Percentiles rank a stretch among this genome's conserved stretches.
These are phyloP conservation scores for Moxostoma hubbsi DNA, from an alignment of 2,797 vertebrate genomes.

Conservation along the genomic window DNA sequence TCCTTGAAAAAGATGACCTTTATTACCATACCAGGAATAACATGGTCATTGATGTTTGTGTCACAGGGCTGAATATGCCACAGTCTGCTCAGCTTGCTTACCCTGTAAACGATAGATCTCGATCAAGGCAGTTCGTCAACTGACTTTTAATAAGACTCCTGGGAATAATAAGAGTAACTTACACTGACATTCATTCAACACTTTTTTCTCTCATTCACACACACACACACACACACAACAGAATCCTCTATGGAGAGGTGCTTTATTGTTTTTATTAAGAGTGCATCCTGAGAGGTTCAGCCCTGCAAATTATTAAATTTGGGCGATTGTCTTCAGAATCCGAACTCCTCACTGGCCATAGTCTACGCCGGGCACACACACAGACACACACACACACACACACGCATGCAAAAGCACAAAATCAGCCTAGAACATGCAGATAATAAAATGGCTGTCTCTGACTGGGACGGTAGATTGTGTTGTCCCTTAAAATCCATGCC, in stretches of 20 bases:
- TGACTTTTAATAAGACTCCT: slow-evolving; percentile 37
- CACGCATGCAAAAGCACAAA: slow-evolving; percentile 32
- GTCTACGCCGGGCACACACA: slow-evolving; percentile 1
- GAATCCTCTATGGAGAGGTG: neutral
- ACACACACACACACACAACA: slow-evolving; percentile 33
- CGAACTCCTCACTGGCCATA: slow-evolving; percentile 37
- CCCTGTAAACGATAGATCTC: slow-evolving; percentile 6
- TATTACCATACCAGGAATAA: slow-evolving; percentile 16
- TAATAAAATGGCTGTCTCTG: slow-evolving; percentile 17
- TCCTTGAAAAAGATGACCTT: slow-evolving; percentile 28
- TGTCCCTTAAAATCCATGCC: slow-evolving; percentile 2
- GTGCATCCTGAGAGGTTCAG: slow-evolving; percentile 50
- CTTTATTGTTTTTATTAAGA: slow-evolving; percentile 21
- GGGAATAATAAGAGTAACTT: slow-evolving; percentile 17
- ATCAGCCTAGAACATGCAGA: slow-evolving; percentile 18
- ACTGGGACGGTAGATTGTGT: neutral
- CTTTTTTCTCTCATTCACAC: slow-evolving; percentile 15
- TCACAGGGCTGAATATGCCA: neutral
- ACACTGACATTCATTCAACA: slow-evolving; percentile 13
- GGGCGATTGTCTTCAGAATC: slow-evolving; percentile 41
- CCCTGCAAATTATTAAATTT: slow-evolving; percentile 3
- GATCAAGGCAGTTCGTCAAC: neutral
- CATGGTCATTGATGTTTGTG: slow-evolving; percentile 11
- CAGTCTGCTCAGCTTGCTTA: slow-evolving; percentile 28
- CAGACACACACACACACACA: slow-evolving; percentile 22